Percentiles rank a stretch among this genome's conserved stretches.
Evolutionary conservation across 2,797 vertebrate species (phyloP).

Genomic region (Syngnathus rostellatus): DNA sequence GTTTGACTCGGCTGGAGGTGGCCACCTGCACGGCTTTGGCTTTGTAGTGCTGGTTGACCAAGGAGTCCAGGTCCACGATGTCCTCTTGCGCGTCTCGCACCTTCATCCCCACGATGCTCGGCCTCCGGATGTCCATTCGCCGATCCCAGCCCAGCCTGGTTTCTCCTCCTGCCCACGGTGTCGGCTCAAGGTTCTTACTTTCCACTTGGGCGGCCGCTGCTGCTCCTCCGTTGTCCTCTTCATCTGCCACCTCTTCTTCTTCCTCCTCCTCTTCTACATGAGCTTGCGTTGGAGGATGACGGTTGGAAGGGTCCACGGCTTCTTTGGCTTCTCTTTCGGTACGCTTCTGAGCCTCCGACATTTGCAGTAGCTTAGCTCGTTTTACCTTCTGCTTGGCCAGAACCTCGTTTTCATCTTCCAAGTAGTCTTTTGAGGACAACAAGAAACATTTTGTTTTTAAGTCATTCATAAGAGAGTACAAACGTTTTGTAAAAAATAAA

Average conservation of each 20-base stretch:
- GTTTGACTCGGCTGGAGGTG: conserved; percentile 43
- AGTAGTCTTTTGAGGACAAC: conserved; percentile 37
- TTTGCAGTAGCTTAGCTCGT: conserved; percentile 4
- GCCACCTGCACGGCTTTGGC: conserved; percentile 61
- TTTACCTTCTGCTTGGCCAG: conserved; percentile 37
- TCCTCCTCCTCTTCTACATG: conserved; percentile 23
- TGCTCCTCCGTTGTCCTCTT: conserved; percentile 19
- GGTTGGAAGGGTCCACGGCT: conserved; percentile 5
- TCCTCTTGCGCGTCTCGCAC: conserved; percentile 56
- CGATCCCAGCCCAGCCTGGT: conserved; percentile 8
- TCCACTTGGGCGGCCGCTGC: conserved; percentile 20
- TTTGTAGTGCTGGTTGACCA: conserved; percentile 71
- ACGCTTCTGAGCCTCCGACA: conserved; percentile 5
- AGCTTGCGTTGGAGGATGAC: conserved; percentile 14
- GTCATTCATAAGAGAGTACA: background rate
- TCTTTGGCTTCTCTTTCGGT: conserved; percentile 27
- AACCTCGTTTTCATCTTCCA: conserved; percentile 41
- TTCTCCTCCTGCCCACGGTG: conserved; percentile 31
- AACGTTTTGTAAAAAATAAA: background rate
- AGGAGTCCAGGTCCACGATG: conserved; percentile 80
- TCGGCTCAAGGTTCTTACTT: conserved; percentile 17
- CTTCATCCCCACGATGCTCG: conserved; percentile 67
- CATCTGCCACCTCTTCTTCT: conserved; percentile 13
- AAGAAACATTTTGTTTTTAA: background rate
- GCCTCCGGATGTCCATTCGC: conserved; percentile 29